Evolutionary conservation across 2,888 invertebrate genomes (phyloP).

Genomic region (Tanypteryx hageni): DNA sequence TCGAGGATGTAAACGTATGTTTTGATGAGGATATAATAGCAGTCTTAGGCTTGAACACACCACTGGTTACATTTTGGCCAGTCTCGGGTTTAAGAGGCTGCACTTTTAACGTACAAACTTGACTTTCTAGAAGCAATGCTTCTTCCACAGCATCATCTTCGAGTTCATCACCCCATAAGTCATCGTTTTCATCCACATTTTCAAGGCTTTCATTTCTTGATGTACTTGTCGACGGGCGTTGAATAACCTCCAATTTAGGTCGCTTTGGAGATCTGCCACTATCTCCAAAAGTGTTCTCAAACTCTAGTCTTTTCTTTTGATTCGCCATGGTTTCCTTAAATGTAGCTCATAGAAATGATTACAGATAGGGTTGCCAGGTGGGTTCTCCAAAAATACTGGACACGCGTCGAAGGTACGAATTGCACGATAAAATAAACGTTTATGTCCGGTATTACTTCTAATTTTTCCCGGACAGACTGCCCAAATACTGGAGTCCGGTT

Average conservation of each 20-base stretch:
- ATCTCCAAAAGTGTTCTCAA: slow-evolving; percentile 23
- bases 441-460: no score
- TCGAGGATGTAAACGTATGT: background rate
- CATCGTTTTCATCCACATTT: slow-evolving; percentile 39
- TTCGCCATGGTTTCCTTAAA: slow-evolving; percentile 11
- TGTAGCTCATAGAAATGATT: background rate
- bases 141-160: slow-evolving; percentile 35
- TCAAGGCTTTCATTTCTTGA: slow-evolving; percentile 43
- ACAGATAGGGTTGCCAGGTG: no score
- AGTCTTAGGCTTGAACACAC: slow-evolving; percentile 39
- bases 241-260: slow-evolving; percentile 53
- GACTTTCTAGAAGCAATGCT: slow-evolving; percentile 20
- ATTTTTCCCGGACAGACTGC: no score
- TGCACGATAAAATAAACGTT: no score
- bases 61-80: background rate
- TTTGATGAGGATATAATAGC: background rate
- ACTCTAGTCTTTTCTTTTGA: slow-evolving; percentile 41
- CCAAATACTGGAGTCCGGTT: no score
- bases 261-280: slow-evolving; percentile 25
- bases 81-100: background rate
- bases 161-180: slow-evolving; percentile 47
- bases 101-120: background rate
- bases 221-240: background rate
- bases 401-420: no score
- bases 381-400: no score